These are phyloP conservation scores for Larimichthys crocea DNA, from an alignment of 2,113 vertebrate species.

Conservation along the genomic window DNA sequence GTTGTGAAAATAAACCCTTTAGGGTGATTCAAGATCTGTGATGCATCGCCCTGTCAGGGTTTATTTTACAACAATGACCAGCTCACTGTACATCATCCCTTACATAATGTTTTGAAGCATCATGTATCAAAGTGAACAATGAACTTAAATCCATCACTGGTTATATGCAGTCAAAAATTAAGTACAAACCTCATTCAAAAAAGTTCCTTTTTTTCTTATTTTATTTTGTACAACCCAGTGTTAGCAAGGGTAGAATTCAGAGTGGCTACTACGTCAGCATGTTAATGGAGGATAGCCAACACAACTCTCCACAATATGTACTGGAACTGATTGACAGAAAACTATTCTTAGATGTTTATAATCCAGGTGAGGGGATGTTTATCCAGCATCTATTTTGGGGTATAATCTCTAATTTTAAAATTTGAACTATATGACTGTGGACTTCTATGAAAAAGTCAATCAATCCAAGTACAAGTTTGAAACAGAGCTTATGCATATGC, in stretches of 20 bases:
- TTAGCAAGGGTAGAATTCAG: constrained; percentile 33
- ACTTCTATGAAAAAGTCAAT: constrained; percentile 63
- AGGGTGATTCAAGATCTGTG: no score
- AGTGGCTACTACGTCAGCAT: constrained; percentile 1
- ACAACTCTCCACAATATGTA: constrained; percentile 74
- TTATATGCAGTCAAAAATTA: not conserved
- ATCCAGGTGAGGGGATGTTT: not conserved
- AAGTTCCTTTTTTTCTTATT: not conserved
- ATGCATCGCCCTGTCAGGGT: no score
- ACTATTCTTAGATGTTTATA: not conserved
- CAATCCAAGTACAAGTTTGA: constrained; percentile 80
- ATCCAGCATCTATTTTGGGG: not conserved
- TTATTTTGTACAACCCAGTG: not conserved
- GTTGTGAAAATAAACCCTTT: no score
- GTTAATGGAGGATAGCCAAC: constrained; percentile 53
- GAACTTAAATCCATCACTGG: not conserved
- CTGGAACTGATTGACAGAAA: constrained; percentile 77
- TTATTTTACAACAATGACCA: no score
- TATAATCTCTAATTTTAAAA: not conserved
- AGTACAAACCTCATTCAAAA: not conserved
- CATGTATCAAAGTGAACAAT: not conserved
- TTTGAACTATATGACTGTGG: not conserved
- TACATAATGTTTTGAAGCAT: not conserved
- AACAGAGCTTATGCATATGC: constrained; percentile 58
- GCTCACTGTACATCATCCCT: no score